Conservation (phyloP, 2,888 invertebrate species). For the Hecatera dysodea region DNA sequence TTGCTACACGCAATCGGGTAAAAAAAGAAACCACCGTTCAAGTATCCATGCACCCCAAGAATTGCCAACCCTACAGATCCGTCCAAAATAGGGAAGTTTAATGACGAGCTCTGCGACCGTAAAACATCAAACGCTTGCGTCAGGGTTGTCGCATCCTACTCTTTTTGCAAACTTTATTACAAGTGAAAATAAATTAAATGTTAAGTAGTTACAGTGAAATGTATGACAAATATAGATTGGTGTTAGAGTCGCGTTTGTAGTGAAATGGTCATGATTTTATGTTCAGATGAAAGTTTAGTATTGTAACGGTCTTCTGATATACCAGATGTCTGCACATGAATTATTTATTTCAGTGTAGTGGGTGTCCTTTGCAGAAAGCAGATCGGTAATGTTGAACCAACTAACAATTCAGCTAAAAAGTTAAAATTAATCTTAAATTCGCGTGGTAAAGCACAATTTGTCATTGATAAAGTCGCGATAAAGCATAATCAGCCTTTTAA, state of each 20-base stretch:
- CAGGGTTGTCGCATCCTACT: conserved; percentile 79
- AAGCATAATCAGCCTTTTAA: too few relatives aligned
- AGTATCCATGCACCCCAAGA: conserved; percentile 32
- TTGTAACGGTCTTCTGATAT: conserved; percentile 30
- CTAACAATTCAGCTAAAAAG: neutral
- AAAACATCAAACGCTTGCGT: conserved; percentile 83
- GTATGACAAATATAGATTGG: conserved; percentile 58
- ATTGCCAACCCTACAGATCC: conserved; percentile 79
- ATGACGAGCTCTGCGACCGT: conserved; percentile 85
- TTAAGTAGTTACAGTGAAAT: conserved; percentile 63
- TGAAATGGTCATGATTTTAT: conserved; percentile 49
- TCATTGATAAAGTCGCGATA: too few relatives aligned
- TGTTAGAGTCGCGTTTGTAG: conserved; percentile 55
- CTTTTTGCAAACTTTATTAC: conserved; percentile 67
- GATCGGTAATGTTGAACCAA: neutral
- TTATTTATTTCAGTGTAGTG: neutral
- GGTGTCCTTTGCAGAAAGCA: neutral
- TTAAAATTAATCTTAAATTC: neutral
- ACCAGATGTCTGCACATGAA: conserved; percentile 22
- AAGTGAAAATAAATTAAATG: conserved; percentile 69
- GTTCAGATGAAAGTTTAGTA: conserved; percentile 44
- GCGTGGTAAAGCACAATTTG: too few relatives aligned
- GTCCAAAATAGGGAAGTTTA: conserved; percentile 86
- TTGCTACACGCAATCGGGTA: too few relatives aligned
- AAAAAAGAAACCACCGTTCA: conserved; percentile 17